Base-by-base conservation (phyloP, 1,140 invertebrate genomes). In the Drosophila equinoxialis region DNA sequence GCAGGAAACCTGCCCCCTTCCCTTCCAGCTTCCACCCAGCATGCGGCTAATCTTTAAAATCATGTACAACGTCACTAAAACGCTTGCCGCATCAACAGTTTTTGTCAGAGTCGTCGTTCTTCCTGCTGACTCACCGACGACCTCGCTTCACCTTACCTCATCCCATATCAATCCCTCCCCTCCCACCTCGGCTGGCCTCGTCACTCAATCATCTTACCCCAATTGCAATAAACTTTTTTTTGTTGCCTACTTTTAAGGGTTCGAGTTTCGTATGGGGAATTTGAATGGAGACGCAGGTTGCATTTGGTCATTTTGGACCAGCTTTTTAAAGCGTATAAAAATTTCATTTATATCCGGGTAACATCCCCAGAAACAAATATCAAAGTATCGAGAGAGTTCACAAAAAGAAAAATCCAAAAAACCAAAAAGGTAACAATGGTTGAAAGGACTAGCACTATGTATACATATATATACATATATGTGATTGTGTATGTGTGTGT, bases 1-100 rank as follows among this genome's bases (percentile, higher is more conserved):
- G 14, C 26, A 30, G 26, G 26, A 30, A 30, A 30, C 26, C 26
- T 30, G 26, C 17, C 17, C 7, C 33, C 14, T 6, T 20, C 8
- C 17, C 8, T 10, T 17, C 20, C 14, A 8, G 4, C 45, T 23
- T 7, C n/a, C 66, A 68, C 71, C 64, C 80, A 77, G 79, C 71
- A 86, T 74, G 71, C 72, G 72, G 79, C 86, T 86, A 86, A 90
- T 90, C 86, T 87, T 77, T 58, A 80, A 90, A 90, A 90, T 86
- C 84, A 68, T 89, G 84, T 87, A 71, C 69, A 63, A 77, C 69
- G 79, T 79, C 83, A 82, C 71, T 67, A 76, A 72, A 78, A 81
- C 71, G 76, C 69, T 76, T 82, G 72, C 72, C 76, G 74, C 81
- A 71, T 83, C 81, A 84, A 83, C 81, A 84, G 81, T 76, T 79